phyloP scores from a whole-genome alignment of 2,888 invertebrate genomes.

The Cephus pulcher region DNA sequence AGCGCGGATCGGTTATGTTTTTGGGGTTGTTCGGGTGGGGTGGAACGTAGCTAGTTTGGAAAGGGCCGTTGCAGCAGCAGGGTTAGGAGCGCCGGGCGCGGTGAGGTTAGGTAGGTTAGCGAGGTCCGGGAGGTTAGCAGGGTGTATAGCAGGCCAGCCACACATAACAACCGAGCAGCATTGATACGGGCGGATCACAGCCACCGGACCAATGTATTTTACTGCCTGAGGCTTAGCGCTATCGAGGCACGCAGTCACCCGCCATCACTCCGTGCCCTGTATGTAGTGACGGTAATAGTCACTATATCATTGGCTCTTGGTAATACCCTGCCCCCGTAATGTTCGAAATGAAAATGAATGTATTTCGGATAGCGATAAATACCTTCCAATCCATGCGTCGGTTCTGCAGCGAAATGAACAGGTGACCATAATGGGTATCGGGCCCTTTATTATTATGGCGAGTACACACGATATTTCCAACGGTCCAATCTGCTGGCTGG shows the following conservation, averaged over 20 bases:
- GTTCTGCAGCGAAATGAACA: conserved; percentile 49
- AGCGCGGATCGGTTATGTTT: conserved; percentile 28
- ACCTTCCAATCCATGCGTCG: conserved; percentile 53
- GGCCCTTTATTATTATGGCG: conserved; percentile 51
- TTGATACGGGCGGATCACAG: conserved; percentile 66
- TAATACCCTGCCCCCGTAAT: conserved; percentile 64
- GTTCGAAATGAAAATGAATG: conserved; percentile 67
- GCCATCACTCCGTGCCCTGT: conserved; percentile 65
- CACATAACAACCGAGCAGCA: conserved; percentile 63
- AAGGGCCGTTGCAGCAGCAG: conserved; percentile 23
- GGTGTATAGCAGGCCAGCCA: conserved; percentile 30
- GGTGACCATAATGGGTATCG: conserved; percentile 53
- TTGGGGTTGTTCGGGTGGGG: conserved; percentile 4
- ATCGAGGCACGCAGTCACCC: conserved; percentile 67
- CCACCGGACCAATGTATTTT: conserved; percentile 65
- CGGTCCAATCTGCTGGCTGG: not conserved
- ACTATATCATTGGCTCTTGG: conserved; percentile 67
- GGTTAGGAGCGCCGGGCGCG: conserved; percentile 6
- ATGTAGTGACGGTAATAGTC: conserved; percentile 67
- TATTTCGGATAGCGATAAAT: conserved; percentile 67
- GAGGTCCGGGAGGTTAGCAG: conserved; percentile 23
- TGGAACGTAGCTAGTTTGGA: conserved; percentile 8
- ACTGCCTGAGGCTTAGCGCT: conserved; percentile 66
- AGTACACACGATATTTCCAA: not conserved
- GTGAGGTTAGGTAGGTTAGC: conserved; percentile 29